Evolutionary conservation across 2,888 invertebrate genomes (phyloP).

Genomic region (Lycia hirtaria): DNA sequence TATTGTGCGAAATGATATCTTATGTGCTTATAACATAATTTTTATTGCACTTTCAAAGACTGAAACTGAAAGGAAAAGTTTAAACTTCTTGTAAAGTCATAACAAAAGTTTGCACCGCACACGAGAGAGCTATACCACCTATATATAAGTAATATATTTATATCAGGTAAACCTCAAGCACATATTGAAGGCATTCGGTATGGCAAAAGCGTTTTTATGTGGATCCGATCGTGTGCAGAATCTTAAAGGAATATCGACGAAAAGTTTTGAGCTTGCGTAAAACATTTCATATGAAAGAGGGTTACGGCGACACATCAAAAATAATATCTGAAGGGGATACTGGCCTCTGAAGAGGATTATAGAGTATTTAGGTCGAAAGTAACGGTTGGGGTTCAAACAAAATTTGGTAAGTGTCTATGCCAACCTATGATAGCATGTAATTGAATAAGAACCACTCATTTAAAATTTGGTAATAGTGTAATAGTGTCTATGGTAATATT

Average conservation of each 20-base stretch:
- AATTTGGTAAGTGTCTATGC: not conserved
- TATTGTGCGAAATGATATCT: no score
- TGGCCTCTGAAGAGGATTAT: conserved; percentile 27
- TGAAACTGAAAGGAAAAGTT: conserved; percentile 4
- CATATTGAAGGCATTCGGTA: conserved; percentile 60
- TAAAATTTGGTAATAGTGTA: no score
- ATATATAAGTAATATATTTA: conserved; percentile 20
- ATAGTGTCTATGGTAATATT: no score
- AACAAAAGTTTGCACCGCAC: conserved; percentile 17
- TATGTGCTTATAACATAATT: no score
- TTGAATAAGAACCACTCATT: no score
- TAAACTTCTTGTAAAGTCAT: conserved; percentile 9
- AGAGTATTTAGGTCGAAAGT: conserved; percentile 1
- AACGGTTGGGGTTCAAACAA: not conserved
- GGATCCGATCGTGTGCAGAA: conserved; percentile 61
- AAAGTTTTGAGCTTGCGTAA: conserved; percentile 59
- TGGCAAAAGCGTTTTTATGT: conserved; percentile 61
- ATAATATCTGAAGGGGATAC: conserved; percentile 49
- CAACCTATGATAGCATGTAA: not conserved
- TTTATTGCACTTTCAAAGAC: not conserved
- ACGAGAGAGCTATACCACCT: conserved; percentile 10
- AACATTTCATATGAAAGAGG: conserved; percentile 52
- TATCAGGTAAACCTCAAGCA: conserved; percentile 44
- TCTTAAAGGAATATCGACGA: conserved; percentile 54
- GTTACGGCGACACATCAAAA: conserved; percentile 51